These are phyloP conservation scores for Hippotragus niger DNA, from an alignment of 2,113 vertebrate genomes.

Conservation along the genomic window DNA sequence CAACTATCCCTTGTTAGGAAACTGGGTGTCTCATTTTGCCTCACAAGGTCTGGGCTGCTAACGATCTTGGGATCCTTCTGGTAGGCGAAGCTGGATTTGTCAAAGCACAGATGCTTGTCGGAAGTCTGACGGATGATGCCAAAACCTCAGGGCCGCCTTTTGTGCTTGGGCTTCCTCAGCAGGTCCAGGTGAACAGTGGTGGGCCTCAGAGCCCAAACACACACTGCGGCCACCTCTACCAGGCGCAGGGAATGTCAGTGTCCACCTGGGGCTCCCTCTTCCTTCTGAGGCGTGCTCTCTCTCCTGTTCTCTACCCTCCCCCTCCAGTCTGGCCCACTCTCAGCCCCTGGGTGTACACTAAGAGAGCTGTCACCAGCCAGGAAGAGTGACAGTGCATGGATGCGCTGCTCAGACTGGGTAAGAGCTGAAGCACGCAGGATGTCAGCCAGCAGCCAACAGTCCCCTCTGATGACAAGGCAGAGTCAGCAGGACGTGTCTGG, in stretches of 20 bases:
- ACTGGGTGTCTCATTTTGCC: neutral
- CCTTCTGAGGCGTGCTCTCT: neutral
- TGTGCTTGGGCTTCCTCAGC: accelerated
- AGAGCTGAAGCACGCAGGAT: neutral
- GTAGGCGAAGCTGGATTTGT: accelerated
- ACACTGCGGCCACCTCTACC: neutral
- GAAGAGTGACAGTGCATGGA: neutral
- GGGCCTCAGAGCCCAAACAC: neutral
- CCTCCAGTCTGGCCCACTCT: neutral
- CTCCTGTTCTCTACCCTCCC: no score
- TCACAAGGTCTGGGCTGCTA: neutral
- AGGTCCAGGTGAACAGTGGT: neutral
- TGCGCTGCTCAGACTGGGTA: neutral
- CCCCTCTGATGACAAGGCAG: neutral
- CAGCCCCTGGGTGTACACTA: neutral
- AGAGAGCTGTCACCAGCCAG: neutral
- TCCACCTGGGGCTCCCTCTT: neutral
- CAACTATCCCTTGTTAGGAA: conserved; percentile 19
- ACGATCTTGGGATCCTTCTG: neutral
- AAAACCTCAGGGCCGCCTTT: accelerated
- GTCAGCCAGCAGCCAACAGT: neutral
- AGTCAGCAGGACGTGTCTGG: accelerated
- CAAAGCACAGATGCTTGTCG: neutral
- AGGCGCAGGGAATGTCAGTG: neutral
- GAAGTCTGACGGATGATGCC: accelerated